Evolutionary conservation across 2,888 invertebrate species (phyloP), one percentile per base, ranked within the genome.

Genomic region (Mechanitis messenoides): DNA sequence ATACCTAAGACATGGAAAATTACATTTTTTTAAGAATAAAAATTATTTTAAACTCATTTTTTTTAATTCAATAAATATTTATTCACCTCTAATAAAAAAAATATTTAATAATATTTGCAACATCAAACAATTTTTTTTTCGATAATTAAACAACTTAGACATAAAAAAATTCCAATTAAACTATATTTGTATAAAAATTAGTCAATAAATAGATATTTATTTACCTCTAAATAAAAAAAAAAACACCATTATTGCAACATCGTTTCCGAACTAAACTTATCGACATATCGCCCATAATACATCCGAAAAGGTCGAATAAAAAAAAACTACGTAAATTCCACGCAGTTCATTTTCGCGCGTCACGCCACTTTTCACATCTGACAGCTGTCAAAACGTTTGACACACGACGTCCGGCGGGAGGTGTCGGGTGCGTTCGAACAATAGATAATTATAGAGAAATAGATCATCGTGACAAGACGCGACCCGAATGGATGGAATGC

Each of bases 361-460:
- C 42, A 42, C 42, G 42, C 42, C 42, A 42, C 42, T 42, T 66
- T 66, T 69, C 68, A 63, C 55, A 60, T 66, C 64, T 69, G 68
- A 69, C 69, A 68, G 65, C 65, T 68, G 69, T 68, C 69, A 68
- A 61, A 65, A 55, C 56, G 66, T 65, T 61, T 65, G 69, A 69
- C 69, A 64, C 58, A 58, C 62, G 60, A 62, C 67, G 65, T 68
- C 63, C 67, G 62, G n/a, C 28, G 62, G 62, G n/a, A 11, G 62
- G 57, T 46, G 45, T 50, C 60, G 59, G 59, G 56, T 55, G 56
- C 58, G 60, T 57, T 56, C 47, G 45, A 61, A 59, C 59, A 56
- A 55, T 35, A 58, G 58, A 61, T 62, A 64, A 68, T 61, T 62
- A 56, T 63, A 61, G 60, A 59, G 59, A 67, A 61, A 61, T 67